Evolutionary conservation across 2,888 invertebrate species (phyloP).

Genomic region (Apamea crenata): DNA sequence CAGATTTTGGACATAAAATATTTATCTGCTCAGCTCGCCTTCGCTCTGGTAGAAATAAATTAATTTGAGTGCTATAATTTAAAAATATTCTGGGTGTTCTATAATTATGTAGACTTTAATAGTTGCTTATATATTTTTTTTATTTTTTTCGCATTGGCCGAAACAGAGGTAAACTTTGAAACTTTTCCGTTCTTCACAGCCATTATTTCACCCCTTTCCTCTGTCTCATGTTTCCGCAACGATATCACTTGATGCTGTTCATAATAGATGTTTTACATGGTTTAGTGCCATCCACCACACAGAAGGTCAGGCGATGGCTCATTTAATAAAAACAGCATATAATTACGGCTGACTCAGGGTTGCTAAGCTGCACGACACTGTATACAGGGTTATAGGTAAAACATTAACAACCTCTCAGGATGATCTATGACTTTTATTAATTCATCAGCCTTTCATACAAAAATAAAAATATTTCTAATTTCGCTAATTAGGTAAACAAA

Average conservation of each 20-base stretch:
- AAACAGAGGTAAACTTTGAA: conserved; percentile 86
- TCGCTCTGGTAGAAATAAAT: background rate
- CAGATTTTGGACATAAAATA: background rate
- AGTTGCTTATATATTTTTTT: conserved; percentile 76
- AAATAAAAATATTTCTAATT: too few species aligned
- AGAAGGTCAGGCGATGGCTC: background rate
- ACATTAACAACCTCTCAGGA: too few species aligned
- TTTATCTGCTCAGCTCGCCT: conserved; percentile 4
- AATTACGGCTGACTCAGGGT: background rate
- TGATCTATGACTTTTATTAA: too few species aligned
- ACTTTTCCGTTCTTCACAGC: conserved; percentile 74
- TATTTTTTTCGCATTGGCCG: conserved; percentile 85
- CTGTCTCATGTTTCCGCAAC: conserved; percentile 72
- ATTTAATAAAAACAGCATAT: background rate
- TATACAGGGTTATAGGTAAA: too few species aligned
- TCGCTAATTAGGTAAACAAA: too few species aligned
- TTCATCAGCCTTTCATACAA: too few species aligned
- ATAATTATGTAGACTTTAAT: conserved; percentile 49
- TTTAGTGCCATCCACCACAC: background rate
- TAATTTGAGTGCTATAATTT: conserved; percentile 2
- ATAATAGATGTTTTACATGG: conserved; percentile 17
- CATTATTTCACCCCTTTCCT: conserved; percentile 74
- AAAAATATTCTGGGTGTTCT: conserved; percentile 38
- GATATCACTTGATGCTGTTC: conserved; percentile 36
- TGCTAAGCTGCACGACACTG: too few species aligned